phyloP scores from a whole-genome alignment of 2,888 invertebrate genomes.

The Camptogramma bilineatum region DNA sequence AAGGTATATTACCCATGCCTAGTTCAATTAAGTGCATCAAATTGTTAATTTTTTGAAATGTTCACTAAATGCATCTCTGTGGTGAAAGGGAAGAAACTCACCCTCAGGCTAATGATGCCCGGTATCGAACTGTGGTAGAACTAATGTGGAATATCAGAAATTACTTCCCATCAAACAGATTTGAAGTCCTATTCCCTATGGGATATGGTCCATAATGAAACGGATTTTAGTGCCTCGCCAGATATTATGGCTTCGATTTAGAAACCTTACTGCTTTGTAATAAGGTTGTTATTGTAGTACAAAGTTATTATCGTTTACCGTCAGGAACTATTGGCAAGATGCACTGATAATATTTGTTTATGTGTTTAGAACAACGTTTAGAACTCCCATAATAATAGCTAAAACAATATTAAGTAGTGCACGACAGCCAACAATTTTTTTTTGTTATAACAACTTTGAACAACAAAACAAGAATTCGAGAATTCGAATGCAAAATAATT shows the following conservation, averaged over 20 bases:
- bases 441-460: too few relatives aligned
- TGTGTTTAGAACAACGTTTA: background rate
- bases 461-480: too few relatives aligned
- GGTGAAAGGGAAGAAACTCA: slow-evolving; percentile 37
- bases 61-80: slow-evolving; percentile 21
- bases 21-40: too few relatives aligned
- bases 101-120: slow-evolving; percentile 44
- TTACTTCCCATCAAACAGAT: slow-evolving; percentile 15
- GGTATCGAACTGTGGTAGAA: slow-evolving; percentile 43
- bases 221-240: slow-evolving; percentile 1
- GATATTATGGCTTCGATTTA: slow-evolving; percentile 1
- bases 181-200: slow-evolving; percentile 20
- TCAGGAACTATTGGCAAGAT: background rate
- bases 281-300: slow-evolving; percentile 7
- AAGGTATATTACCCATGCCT: too few relatives aligned
- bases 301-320: background rate
- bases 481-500: too few relatives aligned
- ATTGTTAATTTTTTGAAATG: too few relatives aligned
- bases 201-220: slow-evolving; percentile 10
- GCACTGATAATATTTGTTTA: slow-evolving; percentile 1
- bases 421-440: too few relatives aligned
- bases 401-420: too few relatives aligned
- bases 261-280: background rate
- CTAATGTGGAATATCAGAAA: slow-evolving; percentile 42
- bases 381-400: too few relatives aligned